phyloP scores from a whole-genome alignment of 2,888 invertebrate species.

The Prenolepis imparis region DNA sequence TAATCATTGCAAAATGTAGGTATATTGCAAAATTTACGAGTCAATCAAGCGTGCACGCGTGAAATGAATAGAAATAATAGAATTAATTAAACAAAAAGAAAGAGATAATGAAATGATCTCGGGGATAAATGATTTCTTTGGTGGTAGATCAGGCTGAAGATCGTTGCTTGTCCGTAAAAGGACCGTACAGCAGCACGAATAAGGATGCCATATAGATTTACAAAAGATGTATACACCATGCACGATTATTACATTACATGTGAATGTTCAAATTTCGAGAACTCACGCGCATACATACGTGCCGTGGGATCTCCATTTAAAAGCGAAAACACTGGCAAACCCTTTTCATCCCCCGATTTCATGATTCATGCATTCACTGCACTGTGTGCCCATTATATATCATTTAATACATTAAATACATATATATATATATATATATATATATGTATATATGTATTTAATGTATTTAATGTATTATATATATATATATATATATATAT shows the following conservation, averaged over 20 bases:
- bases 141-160: constrained; percentile 71
- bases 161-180: constrained; percentile 68
- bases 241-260: constrained; percentile 76
- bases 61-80: neutral
- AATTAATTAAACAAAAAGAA: constrained; percentile 11
- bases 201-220: constrained; percentile 61
- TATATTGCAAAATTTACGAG: neutral
- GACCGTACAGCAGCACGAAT: constrained; percentile 69
- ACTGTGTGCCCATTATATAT: neutral
- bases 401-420: too few relatives aligned
- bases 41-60: neutral
- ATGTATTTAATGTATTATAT: too few relatives aligned
- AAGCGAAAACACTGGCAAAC: neutral
- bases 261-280: constrained; percentile 71
- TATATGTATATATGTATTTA: neutral
- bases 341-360: constrained; percentile 54
- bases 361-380: constrained; percentile 48
- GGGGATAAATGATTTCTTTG: constrained; percentile 46
- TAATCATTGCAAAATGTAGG: neutral
- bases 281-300: constrained; percentile 69
- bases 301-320: constrained; percentile 37
- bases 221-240: constrained; percentile 69
- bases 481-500: neutral
- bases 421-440: neutral
- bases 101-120: neutral